Evolutionary conservation across 2,113 vertebrate species (phyloP).

Genomic region (Notiomystis cincta): DNA sequence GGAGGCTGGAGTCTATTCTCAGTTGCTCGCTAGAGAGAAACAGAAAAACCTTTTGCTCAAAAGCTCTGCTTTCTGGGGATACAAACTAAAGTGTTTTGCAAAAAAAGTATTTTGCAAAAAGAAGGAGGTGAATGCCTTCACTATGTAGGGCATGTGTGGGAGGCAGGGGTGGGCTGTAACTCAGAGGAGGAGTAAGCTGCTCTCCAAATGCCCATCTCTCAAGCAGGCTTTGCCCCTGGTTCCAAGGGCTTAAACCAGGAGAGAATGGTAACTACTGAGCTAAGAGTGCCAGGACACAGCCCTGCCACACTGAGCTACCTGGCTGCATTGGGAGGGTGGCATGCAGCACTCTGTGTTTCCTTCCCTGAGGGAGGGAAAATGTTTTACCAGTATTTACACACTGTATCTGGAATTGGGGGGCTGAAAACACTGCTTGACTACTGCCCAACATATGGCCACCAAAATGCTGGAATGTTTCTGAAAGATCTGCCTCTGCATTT

Average conservation of each 20-base stretch:
- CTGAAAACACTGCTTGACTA: background rate
- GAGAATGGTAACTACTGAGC: background rate
- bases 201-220: background rate
- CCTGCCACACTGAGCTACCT: fast-evolving
- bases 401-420: background rate
- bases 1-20: background rate
- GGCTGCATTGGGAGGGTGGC: background rate
- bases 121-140: background rate
- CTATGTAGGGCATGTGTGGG: fast-evolving
- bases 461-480: background rate
- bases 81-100: background rate
- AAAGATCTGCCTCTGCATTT: background rate
- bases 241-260: background rate
- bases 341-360: background rate
- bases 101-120: background rate
- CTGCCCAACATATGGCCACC: background rate
- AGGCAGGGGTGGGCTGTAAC: background rate
- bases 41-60: background rate
- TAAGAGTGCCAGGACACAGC: no score
- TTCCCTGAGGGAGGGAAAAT: background rate
- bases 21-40: background rate
- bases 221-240: background rate
- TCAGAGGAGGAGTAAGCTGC: background rate
- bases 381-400: background rate
- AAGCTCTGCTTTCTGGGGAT: background rate